phyloP scores from a whole-genome alignment of 2,797 vertebrate species.

The Sylvilagus floridanus region DNA sequence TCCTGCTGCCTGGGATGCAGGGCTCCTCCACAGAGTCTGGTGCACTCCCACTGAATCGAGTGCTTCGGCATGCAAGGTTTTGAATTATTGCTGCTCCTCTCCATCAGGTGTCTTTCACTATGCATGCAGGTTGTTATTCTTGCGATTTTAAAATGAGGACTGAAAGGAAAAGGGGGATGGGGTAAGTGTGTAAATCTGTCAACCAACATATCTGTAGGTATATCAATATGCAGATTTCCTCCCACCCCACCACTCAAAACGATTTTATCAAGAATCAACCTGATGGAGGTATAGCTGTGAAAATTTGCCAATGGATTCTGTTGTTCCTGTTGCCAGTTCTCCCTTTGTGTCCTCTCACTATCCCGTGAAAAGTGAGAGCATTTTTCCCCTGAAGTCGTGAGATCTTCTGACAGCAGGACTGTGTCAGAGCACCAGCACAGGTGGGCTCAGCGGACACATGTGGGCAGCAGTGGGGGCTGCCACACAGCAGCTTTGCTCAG shows the following conservation, averaged over 20 bases:
- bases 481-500: not conserved
- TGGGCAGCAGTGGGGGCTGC: not conserved
- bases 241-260: not conserved
- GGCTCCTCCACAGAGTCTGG: not conserved
- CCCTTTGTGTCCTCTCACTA: not conserved
- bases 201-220: not conserved
- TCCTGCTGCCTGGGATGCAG: not conserved
- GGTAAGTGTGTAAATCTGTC: not conserved
- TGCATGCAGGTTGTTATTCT: not conserved
- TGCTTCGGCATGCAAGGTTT: not conserved
- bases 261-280: not conserved
- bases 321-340: not conserved
- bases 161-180: not conserved
- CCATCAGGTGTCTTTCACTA: not conserved
- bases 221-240: not conserved
- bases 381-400: not conserved
- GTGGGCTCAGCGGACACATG: not conserved
- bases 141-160: not conserved
- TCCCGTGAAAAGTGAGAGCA: not conserved
- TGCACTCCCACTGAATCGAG: not conserved
- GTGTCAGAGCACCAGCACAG: no score
- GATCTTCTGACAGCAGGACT: not conserved
- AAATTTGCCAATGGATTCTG: not conserved
- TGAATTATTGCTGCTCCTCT: not conserved
- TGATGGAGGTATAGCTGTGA: conserved; percentile 7